These are phyloP conservation scores for Harlomillsia oculata DNA, from an alignment of 1,140 invertebrate species.

Conservation along the genomic window DNA sequence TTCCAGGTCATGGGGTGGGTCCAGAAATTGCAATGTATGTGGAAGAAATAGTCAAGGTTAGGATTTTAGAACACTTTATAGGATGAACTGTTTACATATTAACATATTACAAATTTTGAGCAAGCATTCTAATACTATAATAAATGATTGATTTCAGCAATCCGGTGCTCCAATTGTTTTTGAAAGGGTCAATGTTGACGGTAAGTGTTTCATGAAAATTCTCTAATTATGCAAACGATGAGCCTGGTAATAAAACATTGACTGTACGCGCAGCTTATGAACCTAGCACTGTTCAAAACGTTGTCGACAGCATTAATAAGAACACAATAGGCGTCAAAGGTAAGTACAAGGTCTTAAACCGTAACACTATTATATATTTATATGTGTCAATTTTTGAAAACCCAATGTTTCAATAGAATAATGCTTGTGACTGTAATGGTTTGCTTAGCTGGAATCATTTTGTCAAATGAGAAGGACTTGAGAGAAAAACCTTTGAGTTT, in stretches of 20 bases:
- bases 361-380: no score
- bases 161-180: conserved; percentile 79
- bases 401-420: no score
- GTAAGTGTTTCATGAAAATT: conserved; percentile 44
- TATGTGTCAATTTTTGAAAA: no score
- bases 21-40: conserved; percentile 90
- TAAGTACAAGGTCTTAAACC: not conserved
- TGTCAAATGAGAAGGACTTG: conserved; percentile 83
- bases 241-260: conserved; percentile 79
- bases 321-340: conserved; percentile 93
- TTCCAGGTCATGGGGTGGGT: conserved; percentile 97
- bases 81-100: not conserved
- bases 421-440: no score
- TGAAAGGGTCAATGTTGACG: conserved; percentile 65
- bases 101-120: no score
- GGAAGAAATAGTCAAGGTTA: conserved; percentile 52
- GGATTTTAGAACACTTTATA: not conserved
- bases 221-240: conserved; percentile 73
- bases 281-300: no score
- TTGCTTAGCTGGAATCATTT: no score
- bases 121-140: no score
- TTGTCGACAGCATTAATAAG: conserved; percentile 75
- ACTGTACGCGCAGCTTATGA: no score
- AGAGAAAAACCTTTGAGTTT: conserved; percentile 91
- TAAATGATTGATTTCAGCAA: conserved; percentile 50